These are phyloP conservation scores for Garra rufa DNA, from an alignment of 2,113 vertebrate species.

Conservation along the genomic window DNA sequence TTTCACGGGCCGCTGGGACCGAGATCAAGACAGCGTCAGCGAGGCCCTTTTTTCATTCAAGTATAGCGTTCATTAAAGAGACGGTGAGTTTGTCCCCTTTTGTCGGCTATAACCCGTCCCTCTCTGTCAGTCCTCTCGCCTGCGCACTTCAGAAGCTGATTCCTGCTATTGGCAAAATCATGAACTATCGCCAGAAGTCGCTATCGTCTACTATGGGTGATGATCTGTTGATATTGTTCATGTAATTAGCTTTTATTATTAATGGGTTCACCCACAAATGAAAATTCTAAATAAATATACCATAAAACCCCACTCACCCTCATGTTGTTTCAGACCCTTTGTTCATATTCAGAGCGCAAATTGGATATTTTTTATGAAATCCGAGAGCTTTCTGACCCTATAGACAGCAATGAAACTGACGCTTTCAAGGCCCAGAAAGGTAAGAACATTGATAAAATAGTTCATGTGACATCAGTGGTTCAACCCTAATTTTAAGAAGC, in stretches of 20 bases:
- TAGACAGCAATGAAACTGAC: too few species aligned
- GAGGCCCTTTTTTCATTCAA: constrained; percentile 67
- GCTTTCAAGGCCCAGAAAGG: too few species aligned
- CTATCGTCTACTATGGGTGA: not conserved
- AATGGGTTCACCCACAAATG: too few species aligned
- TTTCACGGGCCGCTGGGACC: constrained; percentile 74
- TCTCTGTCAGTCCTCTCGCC: not conserved
- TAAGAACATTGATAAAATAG: too few species aligned
- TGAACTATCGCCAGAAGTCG: not conserved
- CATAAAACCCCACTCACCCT: too few species aligned
- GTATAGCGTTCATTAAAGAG: constrained; percentile 72
- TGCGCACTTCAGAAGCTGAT: not conserved
- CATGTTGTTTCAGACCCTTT: too few species aligned
- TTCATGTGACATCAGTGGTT: too few species aligned
- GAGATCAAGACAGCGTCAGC: constrained; percentile 69
- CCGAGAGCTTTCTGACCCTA: too few species aligned
- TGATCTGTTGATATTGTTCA: not conserved
- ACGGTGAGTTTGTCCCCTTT: constrained; percentile 55
- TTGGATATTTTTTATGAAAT: too few species aligned
- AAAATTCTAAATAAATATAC: too few species aligned
- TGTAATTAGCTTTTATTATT: not conserved
- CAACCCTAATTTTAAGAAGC: too few species aligned
- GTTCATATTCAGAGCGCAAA: too few species aligned
- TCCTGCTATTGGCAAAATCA: not conserved
- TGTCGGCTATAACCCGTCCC: not conserved